Conservation (phyloP, 1,140 invertebrate species). For the Druon quercuslanigerum region DNA sequence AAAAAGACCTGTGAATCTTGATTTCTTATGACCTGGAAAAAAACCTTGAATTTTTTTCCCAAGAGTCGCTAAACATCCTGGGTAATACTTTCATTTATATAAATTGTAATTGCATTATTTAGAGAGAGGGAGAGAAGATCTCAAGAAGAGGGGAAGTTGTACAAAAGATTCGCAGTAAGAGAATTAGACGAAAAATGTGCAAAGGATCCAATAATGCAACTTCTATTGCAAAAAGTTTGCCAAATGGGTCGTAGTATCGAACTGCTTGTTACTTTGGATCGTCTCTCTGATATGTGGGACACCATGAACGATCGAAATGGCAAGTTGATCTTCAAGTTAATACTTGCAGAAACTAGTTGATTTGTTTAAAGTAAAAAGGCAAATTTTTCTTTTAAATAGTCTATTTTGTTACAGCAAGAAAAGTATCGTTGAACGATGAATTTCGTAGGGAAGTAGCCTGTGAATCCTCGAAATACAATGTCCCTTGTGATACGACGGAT, state of each 20-base stretch:
- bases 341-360: neutral
- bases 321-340: slow-evolving; percentile 35
- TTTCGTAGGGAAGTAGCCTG: slow-evolving; percentile 59
- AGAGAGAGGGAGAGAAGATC: slow-evolving; percentile 21
- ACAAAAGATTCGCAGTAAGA: slow-evolving; percentile 61
- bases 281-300: slow-evolving; percentile 69
- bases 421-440: slow-evolving; percentile 63
- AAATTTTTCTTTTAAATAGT: neutral
- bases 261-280: slow-evolving; percentile 67
- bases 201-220: slow-evolving; percentile 67
- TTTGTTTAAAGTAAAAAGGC: neutral
- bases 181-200: slow-evolving; percentile 53
- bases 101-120: neutral
- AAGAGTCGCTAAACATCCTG: too few relatives aligned
- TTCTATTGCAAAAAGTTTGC: slow-evolving; percentile 66
- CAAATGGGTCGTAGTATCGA: slow-evolving; percentile 71
- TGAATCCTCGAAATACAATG: slow-evolving; percentile 63
- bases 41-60: too few relatives aligned
- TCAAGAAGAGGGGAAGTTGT: slow-evolving; percentile 49
- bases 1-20: too few relatives aligned
- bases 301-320: slow-evolving; percentile 51
- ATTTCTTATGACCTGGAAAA: too few relatives aligned
- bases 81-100: too few relatives aligned
- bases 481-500: slow-evolving; percentile 45
- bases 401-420: slow-evolving; percentile 51